phyloP scores from a whole-genome alignment of 2,888 invertebrate species.

The Ligdia adustata region DNA sequence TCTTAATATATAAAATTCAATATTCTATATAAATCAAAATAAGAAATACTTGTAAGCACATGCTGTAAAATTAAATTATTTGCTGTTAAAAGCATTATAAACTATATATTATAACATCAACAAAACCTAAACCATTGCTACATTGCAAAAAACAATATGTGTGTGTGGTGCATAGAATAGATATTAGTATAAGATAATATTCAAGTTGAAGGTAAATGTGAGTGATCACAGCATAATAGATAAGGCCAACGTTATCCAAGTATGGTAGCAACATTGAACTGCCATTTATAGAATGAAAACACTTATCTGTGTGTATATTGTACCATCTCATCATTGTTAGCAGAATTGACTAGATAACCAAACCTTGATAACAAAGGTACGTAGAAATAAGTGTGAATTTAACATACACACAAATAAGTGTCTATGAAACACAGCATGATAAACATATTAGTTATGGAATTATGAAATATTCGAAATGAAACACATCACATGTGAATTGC shows the following conservation, averaged over 20 bases:
- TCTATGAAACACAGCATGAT: no score
- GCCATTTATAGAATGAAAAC: constrained; percentile 37
- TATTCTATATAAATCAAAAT: no score
- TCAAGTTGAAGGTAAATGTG: constrained; percentile 52
- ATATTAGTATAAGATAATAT: constrained; percentile 12
- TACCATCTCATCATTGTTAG: background rate
- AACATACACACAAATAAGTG: constrained; percentile 3
- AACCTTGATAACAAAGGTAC: no score
- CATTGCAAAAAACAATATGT: background rate
- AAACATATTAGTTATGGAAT: no score
- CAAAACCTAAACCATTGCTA: constrained; percentile 9
- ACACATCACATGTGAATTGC: no score
- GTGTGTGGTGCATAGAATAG: constrained; percentile 1
- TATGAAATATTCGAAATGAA: no score
- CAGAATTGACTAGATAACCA: background rate
- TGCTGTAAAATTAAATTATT: constrained; percentile 5
- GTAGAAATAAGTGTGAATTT: no score
- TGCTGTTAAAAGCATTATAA: constrained; percentile 1
- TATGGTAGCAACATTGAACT: constrained; percentile 53
- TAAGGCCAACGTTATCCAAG: constrained; percentile 38
- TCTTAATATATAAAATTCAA: no score
- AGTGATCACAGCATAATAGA: constrained; percentile 35
- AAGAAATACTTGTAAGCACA: background rate
- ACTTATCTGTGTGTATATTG: constrained; percentile 30
- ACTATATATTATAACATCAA: constrained; percentile 1